phyloP scores from a whole-genome alignment of 2,888 invertebrate genomes.

The Drosophila demipolita region DNA sequence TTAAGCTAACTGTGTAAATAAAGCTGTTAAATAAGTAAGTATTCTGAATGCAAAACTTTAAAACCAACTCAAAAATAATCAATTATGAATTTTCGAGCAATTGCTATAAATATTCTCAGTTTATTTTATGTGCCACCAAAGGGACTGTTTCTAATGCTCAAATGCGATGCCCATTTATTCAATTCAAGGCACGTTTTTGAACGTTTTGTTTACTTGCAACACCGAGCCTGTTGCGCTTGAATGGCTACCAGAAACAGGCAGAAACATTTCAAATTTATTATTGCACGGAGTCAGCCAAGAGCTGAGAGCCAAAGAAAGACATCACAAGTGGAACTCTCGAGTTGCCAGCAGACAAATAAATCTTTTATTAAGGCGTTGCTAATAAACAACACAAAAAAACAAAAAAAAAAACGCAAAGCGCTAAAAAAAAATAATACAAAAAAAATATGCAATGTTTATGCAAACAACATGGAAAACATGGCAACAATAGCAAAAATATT shows the following conservation, averaged over 20 bases:
- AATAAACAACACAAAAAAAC: slow-evolving; percentile 31
- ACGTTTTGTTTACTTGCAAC: slow-evolving; percentile 41
- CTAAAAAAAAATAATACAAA: slow-evolving; percentile 11
- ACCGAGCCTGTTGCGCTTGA: slow-evolving; percentile 50
- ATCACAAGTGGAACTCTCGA: slow-evolving; percentile 32
- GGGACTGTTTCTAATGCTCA: slow-evolving; percentile 29
- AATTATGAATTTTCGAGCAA: neutral
- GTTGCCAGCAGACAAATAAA: slow-evolving; percentile 45
- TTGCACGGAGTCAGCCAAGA: slow-evolving; percentile 53
- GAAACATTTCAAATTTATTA: slow-evolving; percentile 65
- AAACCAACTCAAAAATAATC: neutral
- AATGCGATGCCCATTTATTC: slow-evolving; percentile 24
- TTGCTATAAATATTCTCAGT: neutral
- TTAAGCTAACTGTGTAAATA: too few relatives aligned
- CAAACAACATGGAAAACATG: slow-evolving; percentile 44
- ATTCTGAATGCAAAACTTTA: neutral
- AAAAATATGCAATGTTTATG: slow-evolving; percentile 62
- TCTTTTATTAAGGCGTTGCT: slow-evolving; percentile 40
- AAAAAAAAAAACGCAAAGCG: slow-evolving; percentile 6
- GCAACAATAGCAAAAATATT: slow-evolving; percentile 24
- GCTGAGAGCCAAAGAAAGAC: slow-evolving; percentile 32
- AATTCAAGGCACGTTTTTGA: slow-evolving; percentile 52
- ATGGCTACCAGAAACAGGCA: slow-evolving; percentile 23
- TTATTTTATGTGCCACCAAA: neutral
- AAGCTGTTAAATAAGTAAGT: neutral